Conservation (phyloP, 2,888 invertebrate genomes). For the Sphecodes monilicornis region DNA sequence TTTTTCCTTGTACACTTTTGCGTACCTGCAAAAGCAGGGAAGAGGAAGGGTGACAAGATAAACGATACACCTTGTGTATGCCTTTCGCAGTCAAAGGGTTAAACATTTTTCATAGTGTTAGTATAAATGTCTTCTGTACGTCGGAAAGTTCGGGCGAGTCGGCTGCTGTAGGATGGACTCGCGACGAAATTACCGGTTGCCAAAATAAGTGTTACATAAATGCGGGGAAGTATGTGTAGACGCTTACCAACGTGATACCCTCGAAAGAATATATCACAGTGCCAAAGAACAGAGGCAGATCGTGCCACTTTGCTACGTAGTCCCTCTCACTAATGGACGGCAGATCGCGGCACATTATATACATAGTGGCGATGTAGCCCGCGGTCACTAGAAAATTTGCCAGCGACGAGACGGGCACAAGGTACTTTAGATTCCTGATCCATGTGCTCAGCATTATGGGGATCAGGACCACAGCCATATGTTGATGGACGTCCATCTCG, state of each 20-base stretch:
- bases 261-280: conserved; percentile 98
- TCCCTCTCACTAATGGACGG: conserved; percentile 87
- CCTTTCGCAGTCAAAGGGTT: too few relatives aligned
- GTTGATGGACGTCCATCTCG: conserved; percentile 88
- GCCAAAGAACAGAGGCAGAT: conserved; percentile 96
- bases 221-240: neutral
- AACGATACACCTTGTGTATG: too few relatives aligned
- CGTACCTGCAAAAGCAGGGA: too few relatives aligned
- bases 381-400: conserved; percentile 92
- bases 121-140: neutral
- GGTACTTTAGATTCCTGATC: conserved; percentile 91
- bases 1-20: too few relatives aligned
- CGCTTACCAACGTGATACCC: conserved; percentile 94
- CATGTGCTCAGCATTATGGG: conserved; percentile 91
- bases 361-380: conserved; percentile 91
- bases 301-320: conserved; percentile 87
- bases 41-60: too few relatives aligned
- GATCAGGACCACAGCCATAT: conserved; percentile 90
- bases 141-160: neutral
- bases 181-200: conserved; percentile 17
- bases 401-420: conserved; percentile 91
- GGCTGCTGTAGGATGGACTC: neutral
- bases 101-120: neutral
- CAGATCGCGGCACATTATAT: conserved; percentile 90
- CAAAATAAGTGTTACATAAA: conserved; percentile 49